Conservation (phyloP, 2,888 invertebrate genomes). For the Sesia apiformis region DNA sequence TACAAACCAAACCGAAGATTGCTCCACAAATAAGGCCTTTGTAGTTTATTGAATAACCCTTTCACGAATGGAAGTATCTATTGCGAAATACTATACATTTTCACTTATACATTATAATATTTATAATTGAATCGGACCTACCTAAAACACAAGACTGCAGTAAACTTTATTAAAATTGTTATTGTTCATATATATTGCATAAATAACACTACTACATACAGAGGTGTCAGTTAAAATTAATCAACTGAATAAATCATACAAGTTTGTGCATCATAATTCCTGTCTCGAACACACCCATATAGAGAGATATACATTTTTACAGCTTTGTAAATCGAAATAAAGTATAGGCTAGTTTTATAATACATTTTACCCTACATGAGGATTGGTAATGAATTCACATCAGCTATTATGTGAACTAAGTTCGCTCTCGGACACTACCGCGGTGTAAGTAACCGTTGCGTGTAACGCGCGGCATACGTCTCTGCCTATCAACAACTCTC, state of each 20-base stretch:
- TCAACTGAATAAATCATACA: constrained; percentile 46
- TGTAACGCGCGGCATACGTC: too few relatives aligned
- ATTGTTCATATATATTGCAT: constrained; percentile 61
- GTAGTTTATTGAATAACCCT: constrained; percentile 24
- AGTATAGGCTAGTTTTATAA: constrained; percentile 44
- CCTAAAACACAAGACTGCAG: constrained; percentile 55
- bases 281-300: constrained; percentile 33
- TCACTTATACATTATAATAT: constrained; percentile 45
- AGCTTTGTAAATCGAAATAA: constrained; percentile 45
- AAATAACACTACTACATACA: constrained; percentile 16
- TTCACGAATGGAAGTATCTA: constrained; percentile 41
- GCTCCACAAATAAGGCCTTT: constrained; percentile 56
- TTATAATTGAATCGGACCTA: constrained; percentile 68
- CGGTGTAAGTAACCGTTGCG: too few relatives aligned
- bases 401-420: constrained; percentile 28
- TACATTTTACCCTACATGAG: constrained; percentile 56
- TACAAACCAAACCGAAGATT: constrained; percentile 8
- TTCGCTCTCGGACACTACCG: background rate
- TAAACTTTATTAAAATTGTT: constrained; percentile 32
- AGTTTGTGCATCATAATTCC: constrained; percentile 59
- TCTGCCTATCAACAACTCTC: too few relatives aligned
- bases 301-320: constrained; percentile 56
- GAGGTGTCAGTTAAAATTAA: constrained; percentile 18
- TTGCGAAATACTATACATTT: constrained; percentile 65
- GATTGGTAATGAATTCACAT: constrained; percentile 45